Conservation (phyloP, 2,888 invertebrate genomes). For the Ophraella communa region DNA sequence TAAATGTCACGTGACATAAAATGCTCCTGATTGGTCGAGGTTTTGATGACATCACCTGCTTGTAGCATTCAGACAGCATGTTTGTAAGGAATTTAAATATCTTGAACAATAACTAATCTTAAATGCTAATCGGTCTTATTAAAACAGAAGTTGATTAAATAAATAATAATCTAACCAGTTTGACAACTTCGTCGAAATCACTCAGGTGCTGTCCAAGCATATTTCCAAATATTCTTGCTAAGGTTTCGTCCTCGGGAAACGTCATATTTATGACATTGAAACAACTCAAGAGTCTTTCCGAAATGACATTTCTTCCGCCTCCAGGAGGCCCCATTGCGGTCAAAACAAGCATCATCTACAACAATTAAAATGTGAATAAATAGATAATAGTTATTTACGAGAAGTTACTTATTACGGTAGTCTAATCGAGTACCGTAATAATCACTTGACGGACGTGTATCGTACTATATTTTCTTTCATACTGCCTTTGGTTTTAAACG, state of each 20-base stretch:
- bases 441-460: no score
- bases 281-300: constrained; percentile 77
- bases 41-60: no score
- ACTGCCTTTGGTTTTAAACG: no score
- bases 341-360: constrained; percentile 77
- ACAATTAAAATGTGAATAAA: constrained; percentile 16
- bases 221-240: constrained; percentile 81
- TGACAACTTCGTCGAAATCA: constrained; percentile 82
- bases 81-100: no score
- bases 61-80: no score
- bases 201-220: constrained; percentile 81
- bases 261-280: constrained; percentile 81
- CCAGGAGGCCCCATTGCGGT: constrained; percentile 88
- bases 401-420: no score
- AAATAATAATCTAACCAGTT: constrained; percentile 60
- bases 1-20: no score
- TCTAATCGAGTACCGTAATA: no score
- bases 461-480: no score
- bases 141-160: neutral
- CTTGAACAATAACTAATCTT: no score
- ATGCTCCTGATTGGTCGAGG: no score
- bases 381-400: neutral
- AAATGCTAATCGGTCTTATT: neutral
- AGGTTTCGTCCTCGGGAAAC: constrained; percentile 80
- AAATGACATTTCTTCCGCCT: constrained; percentile 82